Conservation (phyloP, 2,888 invertebrate genomes). For the Drosophila paramelanica region DNA sequence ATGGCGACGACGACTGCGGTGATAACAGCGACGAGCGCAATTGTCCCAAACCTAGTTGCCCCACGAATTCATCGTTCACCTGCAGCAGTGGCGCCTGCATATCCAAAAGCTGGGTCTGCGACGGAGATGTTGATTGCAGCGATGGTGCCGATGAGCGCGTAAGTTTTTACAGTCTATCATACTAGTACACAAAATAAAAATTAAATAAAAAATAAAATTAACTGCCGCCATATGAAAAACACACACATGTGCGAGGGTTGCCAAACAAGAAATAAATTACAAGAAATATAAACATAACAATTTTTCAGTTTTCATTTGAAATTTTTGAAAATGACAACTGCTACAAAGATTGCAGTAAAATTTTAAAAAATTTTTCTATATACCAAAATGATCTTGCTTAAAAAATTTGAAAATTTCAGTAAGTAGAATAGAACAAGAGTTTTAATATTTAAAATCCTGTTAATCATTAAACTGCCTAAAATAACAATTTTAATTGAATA, state of each 20-base stretch:
- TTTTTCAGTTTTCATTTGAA: too few relatives aligned
- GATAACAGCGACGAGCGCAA: conserved; percentile 93
- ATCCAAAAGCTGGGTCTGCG: conserved; percentile 92
- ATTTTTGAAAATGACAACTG: too few relatives aligned
- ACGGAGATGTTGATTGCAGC: conserved; percentile 93
- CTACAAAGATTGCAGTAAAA: too few relatives aligned
- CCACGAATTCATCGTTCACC: conserved; percentile 89
- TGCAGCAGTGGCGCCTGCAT: conserved; percentile 92
- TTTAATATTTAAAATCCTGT: too few relatives aligned
- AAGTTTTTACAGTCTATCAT: conserved; percentile 67
- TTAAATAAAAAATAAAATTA: conserved; percentile 2
- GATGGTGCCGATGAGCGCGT: conserved; percentile 93
- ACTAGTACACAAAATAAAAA: background rate
- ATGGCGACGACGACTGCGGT: conserved; percentile 94
- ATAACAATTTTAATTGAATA: too few relatives aligned
- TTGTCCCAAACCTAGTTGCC: conserved; percentile 90
- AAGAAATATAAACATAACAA: too few relatives aligned
- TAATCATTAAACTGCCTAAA: too few relatives aligned
- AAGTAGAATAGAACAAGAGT: too few relatives aligned
- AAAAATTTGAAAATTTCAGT: too few relatives aligned
- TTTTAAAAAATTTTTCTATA: too few relatives aligned
- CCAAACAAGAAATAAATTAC: background rate
- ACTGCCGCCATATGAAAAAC: background rate
- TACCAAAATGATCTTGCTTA: too few relatives aligned
- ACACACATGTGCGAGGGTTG: conserved; percentile 1